Evolutionary conservation across 1,140 invertebrate species (phyloP), one percentile per base, ranked within the genome.

Genomic region (Zaprionus davidi): DNA sequence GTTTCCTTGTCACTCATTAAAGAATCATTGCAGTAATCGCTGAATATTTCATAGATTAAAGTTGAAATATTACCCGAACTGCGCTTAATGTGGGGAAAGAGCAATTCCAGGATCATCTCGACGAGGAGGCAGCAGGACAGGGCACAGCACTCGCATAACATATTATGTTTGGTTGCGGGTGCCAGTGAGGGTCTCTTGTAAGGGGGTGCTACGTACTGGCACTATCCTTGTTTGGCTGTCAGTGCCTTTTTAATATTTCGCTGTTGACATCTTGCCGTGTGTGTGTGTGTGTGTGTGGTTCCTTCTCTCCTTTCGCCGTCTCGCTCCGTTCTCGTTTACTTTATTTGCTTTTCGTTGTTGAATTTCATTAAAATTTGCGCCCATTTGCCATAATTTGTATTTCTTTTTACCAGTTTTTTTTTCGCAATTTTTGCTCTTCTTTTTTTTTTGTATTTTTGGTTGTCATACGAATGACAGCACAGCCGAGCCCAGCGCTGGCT

Each of bases 301-400:
- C 41, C 41, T 17, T 17, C 41, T 60, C 56, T 44, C 13, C 46
- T 49, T 57, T 49, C 51, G 15, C 15, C 7, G 38, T 71, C 46
- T 69, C 28, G 36, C 65, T 63, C 64, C 53, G 31, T 64, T 38
- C 28, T 36, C 62, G 68, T 70, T 17, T 15, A 72, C 70, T 78
- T 78, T 70, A 68, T 71, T 56, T 58, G 51, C 49, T 75, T 83
- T 73, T 87, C 78, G 81, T 81, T 73, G 85, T 73, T 82, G 82
- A 90, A 85, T 90, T 90, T 90, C 83, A 90, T 90, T 90, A 90
- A 90, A 90, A 90, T 90, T 90, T 90, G 76, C 81, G 74, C 81
- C 85, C 85, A 90, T 90, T 90, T 90, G 81, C 81, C 85, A 90
- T 90, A 90, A 90, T 90, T 90, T 90, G 86, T 90, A 76, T 79